phyloP scores from a whole-genome alignment of 2,888 invertebrate species.

The Lumbricus terrestris region DNA sequence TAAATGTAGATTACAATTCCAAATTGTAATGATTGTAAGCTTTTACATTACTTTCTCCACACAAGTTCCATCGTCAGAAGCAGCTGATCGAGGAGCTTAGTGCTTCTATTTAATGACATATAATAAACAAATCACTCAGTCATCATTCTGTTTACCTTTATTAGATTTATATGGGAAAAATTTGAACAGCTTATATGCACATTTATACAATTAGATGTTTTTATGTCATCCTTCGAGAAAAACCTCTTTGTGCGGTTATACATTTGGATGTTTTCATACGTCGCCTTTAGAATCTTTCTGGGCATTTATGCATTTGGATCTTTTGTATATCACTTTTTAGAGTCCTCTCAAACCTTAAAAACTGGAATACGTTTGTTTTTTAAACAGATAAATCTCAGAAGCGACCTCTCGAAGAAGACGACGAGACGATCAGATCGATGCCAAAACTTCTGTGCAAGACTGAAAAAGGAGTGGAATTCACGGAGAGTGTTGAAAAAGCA shows the following conservation, averaged over 20 bases:
- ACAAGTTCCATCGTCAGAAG: too few relatives aligned
- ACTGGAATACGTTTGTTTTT: background rate
- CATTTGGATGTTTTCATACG: too few relatives aligned
- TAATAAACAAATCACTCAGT: background rate
- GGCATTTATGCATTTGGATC: background rate
- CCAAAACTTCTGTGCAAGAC: background rate
- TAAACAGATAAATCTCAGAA: constrained; percentile 9
- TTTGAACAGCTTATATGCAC: background rate
- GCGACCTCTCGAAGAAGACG: background rate
- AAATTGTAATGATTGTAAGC: too few relatives aligned
- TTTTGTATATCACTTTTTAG: background rate
- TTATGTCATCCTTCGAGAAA: too few relatives aligned
- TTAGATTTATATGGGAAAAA: background rate
- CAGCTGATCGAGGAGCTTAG: too few relatives aligned
- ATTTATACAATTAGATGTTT: too few relatives aligned
- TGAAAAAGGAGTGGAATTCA: background rate
- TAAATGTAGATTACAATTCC: too few relatives aligned
- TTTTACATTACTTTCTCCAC: too few relatives aligned
- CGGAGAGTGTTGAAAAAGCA: background rate
- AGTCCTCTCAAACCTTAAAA: background rate
- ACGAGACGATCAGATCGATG: constrained; percentile 3
- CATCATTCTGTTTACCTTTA: background rate
- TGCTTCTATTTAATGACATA: background rate
- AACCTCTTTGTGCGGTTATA: too few relatives aligned
- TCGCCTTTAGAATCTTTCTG: too few relatives aligned